Percentiles rank a stretch among this genome's conserved stretches.
These are phyloP conservation scores for Momotus momota DNA, from an alignment of 2,797 vertebrate species.

Conservation along the genomic window DNA sequence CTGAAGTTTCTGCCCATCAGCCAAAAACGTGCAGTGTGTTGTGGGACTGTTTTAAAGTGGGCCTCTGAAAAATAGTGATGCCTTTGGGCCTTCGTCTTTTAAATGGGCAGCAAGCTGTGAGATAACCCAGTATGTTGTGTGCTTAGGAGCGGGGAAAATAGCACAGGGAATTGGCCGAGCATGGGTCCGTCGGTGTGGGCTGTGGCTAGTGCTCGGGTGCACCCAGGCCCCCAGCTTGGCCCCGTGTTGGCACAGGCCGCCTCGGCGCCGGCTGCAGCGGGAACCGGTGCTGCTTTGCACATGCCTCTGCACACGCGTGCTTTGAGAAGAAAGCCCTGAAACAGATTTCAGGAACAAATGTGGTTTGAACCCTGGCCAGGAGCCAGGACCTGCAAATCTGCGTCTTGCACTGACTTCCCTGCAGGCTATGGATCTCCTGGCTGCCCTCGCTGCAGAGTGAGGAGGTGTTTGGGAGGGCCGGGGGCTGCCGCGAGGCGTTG, in stretches of 20 bases:
- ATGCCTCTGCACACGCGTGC: background rate
- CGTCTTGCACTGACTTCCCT: constrained; percentile 7
- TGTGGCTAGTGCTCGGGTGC: background rate
- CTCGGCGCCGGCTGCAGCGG: background rate
- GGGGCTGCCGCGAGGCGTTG: accelerated
- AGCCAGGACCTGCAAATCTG: constrained; percentile 61
- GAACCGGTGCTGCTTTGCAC: background rate
- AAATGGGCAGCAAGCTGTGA: background rate
- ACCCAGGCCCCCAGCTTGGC: background rate
- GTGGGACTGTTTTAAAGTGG: background rate
- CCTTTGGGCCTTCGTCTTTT: background rate
- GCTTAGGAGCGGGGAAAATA: background rate
- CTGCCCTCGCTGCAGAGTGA: background rate
- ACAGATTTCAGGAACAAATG: constrained; percentile 51
- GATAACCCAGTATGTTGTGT: background rate
- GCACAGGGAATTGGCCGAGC: background rate
- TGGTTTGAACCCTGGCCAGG: constrained; percentile 53
- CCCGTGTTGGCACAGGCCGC: background rate
- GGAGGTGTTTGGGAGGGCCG: background rate
- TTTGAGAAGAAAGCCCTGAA: constrained; percentile 11
- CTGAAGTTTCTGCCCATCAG: background rate
- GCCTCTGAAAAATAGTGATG: background rate
- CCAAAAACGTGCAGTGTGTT: background rate
- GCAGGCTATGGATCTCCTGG: constrained; percentile 26
- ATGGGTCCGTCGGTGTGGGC: accelerated